Percentiles rank a stretch among this genome's conserved stretches.
Conservation (phyloP, 2,113 vertebrate species). For the Muntiacus muntjak region DNA sequence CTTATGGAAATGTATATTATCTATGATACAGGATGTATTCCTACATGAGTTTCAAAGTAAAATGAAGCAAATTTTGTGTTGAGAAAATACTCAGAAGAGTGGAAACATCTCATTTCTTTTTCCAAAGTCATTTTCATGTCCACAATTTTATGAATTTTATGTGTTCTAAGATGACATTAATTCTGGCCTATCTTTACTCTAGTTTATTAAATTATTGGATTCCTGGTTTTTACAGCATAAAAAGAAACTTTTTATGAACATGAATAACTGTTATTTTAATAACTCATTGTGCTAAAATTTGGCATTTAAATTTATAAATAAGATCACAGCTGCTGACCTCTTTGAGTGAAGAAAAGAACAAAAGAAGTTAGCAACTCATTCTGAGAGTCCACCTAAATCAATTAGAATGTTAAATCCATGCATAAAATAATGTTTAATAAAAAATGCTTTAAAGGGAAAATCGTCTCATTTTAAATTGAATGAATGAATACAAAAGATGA, state of each 20-base stretch:
- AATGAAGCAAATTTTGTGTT: background rate
- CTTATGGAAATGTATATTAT: background rate
- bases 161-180: constrained; percentile 24
- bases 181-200: constrained; percentile 10
- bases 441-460: constrained; percentile 64
- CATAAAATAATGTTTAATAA: constrained; percentile 75
- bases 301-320: constrained; percentile 60
- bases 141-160: constrained; percentile 16
- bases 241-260: constrained; percentile 56
- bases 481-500: constrained; percentile 66
- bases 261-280: constrained; percentile 73
- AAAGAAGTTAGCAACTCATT: constrained; percentile 51
- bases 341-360: constrained; percentile 59
- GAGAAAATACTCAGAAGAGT: background rate
- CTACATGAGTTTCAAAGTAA: background rate
- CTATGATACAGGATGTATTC: background rate
- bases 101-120: background rate
- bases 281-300: constrained; percentile 52
- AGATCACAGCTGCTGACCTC: constrained; percentile 48
- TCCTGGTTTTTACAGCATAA: constrained; percentile 36
- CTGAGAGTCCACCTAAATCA: constrained; percentile 66
- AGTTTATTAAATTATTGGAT: constrained; percentile 49
- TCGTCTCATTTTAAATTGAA: constrained; percentile 64
- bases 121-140: background rate
- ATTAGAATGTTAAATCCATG: constrained; percentile 65